Evolutionary conservation across 2,888 invertebrate species (phyloP), one percentile per base, ranked within the genome.

Genomic region (Aethes cnicana): DNA sequence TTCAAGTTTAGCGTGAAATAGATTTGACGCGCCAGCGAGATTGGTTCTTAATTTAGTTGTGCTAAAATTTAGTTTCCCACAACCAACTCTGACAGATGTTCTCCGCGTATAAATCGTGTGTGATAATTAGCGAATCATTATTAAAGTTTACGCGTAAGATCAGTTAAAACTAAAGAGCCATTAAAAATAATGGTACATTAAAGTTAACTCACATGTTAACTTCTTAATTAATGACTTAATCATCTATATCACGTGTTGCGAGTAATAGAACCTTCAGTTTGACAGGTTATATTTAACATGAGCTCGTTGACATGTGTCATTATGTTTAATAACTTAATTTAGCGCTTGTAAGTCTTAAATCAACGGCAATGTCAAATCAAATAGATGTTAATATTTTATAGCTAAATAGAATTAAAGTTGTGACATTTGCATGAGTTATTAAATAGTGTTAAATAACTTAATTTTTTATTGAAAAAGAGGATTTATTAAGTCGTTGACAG

Each of bases 91-190:
- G 36, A 50, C 26, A 46, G 58, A 44, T 54, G 55, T 58, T 62
- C 43, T 53, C 53, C 56, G 62, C 41, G 56, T 59, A 57, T 61
- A 62, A 52, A 46, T 39, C 39, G 52, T 44, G 23, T 30, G 42
- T 57, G 67, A 74, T 80, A 76, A 77, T 83, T 82, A 84, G 76
- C 78, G 56, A 64, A 70, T 74, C 75, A 77, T 81, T 77, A 80
- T 63, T 54, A 66, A 65, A 68, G 66, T 70, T 79, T 77, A 68
- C 61, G 58, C 64, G 71, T 74, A 69, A 73, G 69, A 72, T 73
- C 68, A 68, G 71, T 77, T 75, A 78, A 74, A 62, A 68, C 66
- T n/a, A n/a, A n/a, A n/a, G n/a, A n/a, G n/a, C 61, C 63, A 65
- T 62, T 74, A 70, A 69, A 72, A 64, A 54, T 54, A 58, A 53